These are phyloP conservation scores for Chionodraco myersi DNA, from an alignment of 2,113 vertebrate species.

Conservation along the genomic window DNA sequence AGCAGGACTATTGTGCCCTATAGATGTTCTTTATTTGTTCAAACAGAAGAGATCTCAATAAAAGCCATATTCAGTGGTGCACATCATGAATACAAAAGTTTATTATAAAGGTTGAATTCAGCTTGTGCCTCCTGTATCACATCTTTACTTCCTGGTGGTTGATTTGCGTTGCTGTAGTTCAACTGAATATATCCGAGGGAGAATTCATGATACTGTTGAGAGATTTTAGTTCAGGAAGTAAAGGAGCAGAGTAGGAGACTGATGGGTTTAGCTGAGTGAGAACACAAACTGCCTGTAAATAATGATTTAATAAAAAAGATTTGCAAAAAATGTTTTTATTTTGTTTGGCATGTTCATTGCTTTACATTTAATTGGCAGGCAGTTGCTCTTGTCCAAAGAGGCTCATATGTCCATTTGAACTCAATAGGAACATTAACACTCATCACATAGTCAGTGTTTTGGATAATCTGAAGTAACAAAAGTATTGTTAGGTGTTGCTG, in stretches of 20 bases:
- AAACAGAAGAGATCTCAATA: conserved; percentile 42
- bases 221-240: conserved; percentile 51
- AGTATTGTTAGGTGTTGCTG: not conserved
- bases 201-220: conserved; percentile 56
- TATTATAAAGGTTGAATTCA: conserved; percentile 50
- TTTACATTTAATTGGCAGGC: not conserved
- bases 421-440: not conserved
- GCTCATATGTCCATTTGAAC: not conserved
- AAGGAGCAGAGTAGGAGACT: conserved; percentile 44
- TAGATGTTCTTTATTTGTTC: conserved; percentile 29
- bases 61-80: conserved; percentile 72
- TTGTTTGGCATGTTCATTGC: not conserved
- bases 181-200: conserved; percentile 33
- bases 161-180: conserved; percentile 56
- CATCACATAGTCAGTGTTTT: not conserved
- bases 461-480: not conserved
- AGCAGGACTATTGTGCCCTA: conserved; percentile 42
- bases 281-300: conserved; percentile 84
- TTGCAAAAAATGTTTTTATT: conserved; percentile 67
- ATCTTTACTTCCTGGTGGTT: conserved; percentile 58
- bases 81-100: conserved; percentile 43
- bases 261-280: conserved; percentile 40
- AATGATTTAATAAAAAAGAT: conserved; percentile 84
- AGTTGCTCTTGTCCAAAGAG: not conserved
- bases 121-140: conserved; percentile 72